Evolutionary conservation across 2,113 vertebrate species (phyloP).

Genomic region (Seriola rivoliana): DNA sequence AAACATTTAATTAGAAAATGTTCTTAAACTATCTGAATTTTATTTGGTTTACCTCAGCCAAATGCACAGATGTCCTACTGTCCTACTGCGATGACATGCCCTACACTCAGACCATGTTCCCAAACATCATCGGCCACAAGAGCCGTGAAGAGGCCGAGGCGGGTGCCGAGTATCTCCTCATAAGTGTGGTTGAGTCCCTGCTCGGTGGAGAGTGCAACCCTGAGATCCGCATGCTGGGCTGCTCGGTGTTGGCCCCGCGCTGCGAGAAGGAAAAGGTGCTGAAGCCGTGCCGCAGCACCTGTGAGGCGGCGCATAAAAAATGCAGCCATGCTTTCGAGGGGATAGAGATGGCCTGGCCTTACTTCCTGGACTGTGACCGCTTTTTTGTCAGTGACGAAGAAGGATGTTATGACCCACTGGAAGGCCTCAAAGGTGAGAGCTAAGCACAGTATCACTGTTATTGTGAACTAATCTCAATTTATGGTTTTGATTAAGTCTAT

Average conservation of each 20-base stretch:
- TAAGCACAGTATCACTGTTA: background rate
- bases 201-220: constrained; percentile 92
- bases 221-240: constrained; percentile 91
- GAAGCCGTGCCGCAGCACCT: constrained; percentile 89
- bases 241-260: constrained; percentile 89
- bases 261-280: constrained; percentile 83
- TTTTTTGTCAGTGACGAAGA: constrained; percentile 90
- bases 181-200: constrained; percentile 90
- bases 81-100: constrained; percentile 89
- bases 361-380: constrained; percentile 93
- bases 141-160: constrained; percentile 86
- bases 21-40: background rate
- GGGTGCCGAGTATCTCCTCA: constrained; percentile 91
- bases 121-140: constrained; percentile 89
- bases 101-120: constrained; percentile 88
- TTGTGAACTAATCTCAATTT: background rate
- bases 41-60: constrained; percentile 77
- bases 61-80: constrained; percentile 87
- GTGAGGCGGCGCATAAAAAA: constrained; percentile 84
- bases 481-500: background rate
- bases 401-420: constrained; percentile 91
- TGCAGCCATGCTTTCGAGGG: constrained; percentile 89
- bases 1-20: background rate
- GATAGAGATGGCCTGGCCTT: constrained; percentile 97
- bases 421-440: constrained; percentile 87